phyloP scores from a whole-genome alignment of 2,113 vertebrate species.

The Sander vitreus region DNA sequence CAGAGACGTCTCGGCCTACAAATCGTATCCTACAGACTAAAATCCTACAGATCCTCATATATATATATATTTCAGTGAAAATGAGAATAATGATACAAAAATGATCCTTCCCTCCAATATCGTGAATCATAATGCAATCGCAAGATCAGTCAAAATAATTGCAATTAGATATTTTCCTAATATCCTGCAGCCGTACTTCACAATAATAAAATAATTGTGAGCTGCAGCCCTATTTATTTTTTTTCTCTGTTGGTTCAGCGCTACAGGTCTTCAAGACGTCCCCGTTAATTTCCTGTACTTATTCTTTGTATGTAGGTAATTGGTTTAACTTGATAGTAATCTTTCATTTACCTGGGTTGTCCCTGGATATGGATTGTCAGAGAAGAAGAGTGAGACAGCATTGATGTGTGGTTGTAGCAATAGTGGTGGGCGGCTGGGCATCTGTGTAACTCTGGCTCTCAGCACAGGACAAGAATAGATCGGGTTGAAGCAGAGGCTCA shows the following conservation, averaged over 20 bases:
- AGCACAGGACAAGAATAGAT: slow-evolving; percentile 75
- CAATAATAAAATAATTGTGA: background rate
- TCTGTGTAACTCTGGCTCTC: slow-evolving; percentile 73
- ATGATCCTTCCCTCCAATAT: too few species aligned
- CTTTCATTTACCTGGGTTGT: slow-evolving; percentile 5
- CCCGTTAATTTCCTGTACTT: background rate
- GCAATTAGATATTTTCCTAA: too few species aligned
- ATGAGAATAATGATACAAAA: too few species aligned
- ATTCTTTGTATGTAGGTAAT: background rate
- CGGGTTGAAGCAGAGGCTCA: slow-evolving; percentile 66
- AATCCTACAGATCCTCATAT: too few species aligned
- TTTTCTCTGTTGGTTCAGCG: background rate
- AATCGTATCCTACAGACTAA: too few species aligned
- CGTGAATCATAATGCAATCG: too few species aligned
- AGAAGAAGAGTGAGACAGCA: slow-evolving; percentile 41
- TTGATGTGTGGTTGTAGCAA: slow-evolving; percentile 49
- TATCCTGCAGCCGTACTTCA: too few species aligned
- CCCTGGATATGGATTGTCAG: slow-evolving; percentile 22
- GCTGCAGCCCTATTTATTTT: background rate
- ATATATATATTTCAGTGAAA: too few species aligned
- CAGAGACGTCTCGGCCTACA: too few species aligned
- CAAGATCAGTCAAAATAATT: too few species aligned
- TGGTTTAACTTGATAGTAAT: background rate
- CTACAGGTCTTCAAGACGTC: background rate
- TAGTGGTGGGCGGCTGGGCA: slow-evolving; percentile 51